Evolutionary conservation across 2,113 vertebrate genomes (phyloP), one percentile per base, ranked within the genome.

Genomic region (Lycaon pictus): DNA sequence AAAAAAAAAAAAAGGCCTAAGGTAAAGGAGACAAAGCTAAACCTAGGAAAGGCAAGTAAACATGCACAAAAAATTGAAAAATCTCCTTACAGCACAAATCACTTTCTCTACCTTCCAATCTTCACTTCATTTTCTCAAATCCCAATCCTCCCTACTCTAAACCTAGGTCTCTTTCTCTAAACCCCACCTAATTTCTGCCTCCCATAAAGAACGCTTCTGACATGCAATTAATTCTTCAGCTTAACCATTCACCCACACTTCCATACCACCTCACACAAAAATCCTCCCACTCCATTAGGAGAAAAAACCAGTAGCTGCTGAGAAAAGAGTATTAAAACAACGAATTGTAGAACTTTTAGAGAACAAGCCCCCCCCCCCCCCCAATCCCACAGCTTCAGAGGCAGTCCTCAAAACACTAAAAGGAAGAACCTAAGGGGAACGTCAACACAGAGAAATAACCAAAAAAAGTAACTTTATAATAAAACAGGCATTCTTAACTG

Each of bases 161-260:
- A 90, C 9, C 77, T 56, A 77, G 27, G 35, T 23, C 5, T 62
- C 53, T 58, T n/a, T 93, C 87, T 63, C 60, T 79, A 76, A 7
- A 29, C 7, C 23, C n/a, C n/a, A 69, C 37, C 35, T 58, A 63
- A 80, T 77, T 93, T 83, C 56, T 55, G 37, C 88, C 90, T 77
- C 25, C 71, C 29, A 79, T 63, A 37, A 35, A 85, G 20, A 92
- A 76, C 20, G 17, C 77, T 93, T 94, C 43, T 80, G 51, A 62
- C 74, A 35, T 86, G 53, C 22, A 91, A 96, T 63, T 92, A 95
- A 65, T 84, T 93, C 62, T 84, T 90, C 69, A 79, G 23, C 19
- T 27, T 88, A 72, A 90, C 62, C 93, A 96, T 55, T 97, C 92
- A 96, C 86, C 81, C 97, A 96, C 74, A 97, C 95, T 96, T 97